A percentile compares a stretch with the other conserved stretches of the same genome.
Conservation (phyloP, 2,113 vertebrate species). For the Tenebrosternarchus preto region DNA sequence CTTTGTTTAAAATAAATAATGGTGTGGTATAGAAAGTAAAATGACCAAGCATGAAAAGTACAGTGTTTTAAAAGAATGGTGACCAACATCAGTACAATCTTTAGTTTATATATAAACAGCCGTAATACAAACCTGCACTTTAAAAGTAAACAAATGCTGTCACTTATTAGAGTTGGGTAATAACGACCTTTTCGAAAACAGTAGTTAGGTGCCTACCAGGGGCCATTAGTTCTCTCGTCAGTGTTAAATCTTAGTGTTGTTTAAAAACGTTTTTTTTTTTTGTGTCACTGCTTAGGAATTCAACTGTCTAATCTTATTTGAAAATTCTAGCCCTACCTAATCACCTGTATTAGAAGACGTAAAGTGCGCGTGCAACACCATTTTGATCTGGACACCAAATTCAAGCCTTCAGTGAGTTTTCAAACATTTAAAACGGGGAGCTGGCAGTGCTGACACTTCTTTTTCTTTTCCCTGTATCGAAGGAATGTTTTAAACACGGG, state of each 20-base stretch:
- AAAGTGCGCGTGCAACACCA: slow-evolving; percentile 79
- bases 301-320: slow-evolving; percentile 18
- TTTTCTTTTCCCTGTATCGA: slow-evolving; percentile 38
- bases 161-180: slow-evolving; percentile 64
- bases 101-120: slow-evolving; percentile 78
- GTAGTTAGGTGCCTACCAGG: slow-evolving; percentile 62
- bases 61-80: slow-evolving; percentile 75
- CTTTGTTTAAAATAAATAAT: slow-evolving; percentile 90
- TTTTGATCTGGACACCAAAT: slow-evolving; percentile 60
- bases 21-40: slow-evolving; percentile 79
- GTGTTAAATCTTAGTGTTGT: slow-evolving; percentile 58
- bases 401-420: slow-evolving; percentile 60
- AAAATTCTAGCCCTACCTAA: slow-evolving; percentile 34
- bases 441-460: slow-evolving; percentile 66
- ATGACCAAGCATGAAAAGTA: slow-evolving; percentile 77
- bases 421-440: slow-evolving; percentile 28
- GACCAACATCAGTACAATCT: slow-evolving; percentile 76
- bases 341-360: slow-evolving; percentile 52
- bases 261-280: slow-evolving; percentile 43
- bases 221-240: slow-evolving; percentile 55
- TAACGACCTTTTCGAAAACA: slow-evolving; percentile 65
- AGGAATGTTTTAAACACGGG: slow-evolving; percentile 76
- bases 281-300: too few relatives aligned
- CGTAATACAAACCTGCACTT: slow-evolving; percentile 59
- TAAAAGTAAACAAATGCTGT: slow-evolving; percentile 66